A percentile compares a stretch with the other conserved stretches of the same genome.
phyloP scores from a whole-genome alignment of 2,113 vertebrate genomes.

The Peromyscus polionotus region DNA sequence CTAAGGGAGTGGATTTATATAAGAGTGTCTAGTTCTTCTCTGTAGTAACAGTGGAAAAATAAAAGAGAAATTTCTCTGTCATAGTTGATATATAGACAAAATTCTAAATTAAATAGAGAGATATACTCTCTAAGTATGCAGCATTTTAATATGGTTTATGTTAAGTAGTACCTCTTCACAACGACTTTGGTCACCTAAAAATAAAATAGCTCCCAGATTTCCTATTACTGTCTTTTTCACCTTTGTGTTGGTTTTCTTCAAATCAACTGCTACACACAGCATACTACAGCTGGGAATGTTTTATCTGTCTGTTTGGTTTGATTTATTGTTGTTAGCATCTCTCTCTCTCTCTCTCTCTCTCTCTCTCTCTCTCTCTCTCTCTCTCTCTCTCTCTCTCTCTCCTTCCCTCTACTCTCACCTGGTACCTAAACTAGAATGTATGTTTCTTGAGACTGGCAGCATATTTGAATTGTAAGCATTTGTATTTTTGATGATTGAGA shows the following conservation, averaged over 20 bases:
- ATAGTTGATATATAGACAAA: background rate
- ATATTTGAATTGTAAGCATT: background rate
- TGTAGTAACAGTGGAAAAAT: background rate
- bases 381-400: too few relatives aligned
- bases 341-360: background rate
- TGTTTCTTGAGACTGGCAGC: background rate
- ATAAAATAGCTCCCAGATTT: background rate
- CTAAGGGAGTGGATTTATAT: background rate
- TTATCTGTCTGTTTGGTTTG: background rate
- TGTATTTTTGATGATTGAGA: background rate
- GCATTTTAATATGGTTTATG: conserved; percentile 24
- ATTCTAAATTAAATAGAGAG: background rate
- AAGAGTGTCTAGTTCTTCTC: background rate
- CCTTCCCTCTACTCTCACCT: background rate
- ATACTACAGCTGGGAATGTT: background rate
- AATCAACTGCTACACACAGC: background rate
- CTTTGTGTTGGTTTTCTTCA: background rate
- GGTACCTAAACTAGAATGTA: background rate
- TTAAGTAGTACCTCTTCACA: background rate
- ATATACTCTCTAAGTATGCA: background rate
- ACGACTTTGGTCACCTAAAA: background rate
- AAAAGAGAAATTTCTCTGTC: background rate
- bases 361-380: background rate
- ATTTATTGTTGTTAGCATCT: background rate
- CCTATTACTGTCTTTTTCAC: background rate